Evolutionary conservation across 2,888 invertebrate genomes (phyloP).

Genomic region (Prostheceraeus crozeri): DNA sequence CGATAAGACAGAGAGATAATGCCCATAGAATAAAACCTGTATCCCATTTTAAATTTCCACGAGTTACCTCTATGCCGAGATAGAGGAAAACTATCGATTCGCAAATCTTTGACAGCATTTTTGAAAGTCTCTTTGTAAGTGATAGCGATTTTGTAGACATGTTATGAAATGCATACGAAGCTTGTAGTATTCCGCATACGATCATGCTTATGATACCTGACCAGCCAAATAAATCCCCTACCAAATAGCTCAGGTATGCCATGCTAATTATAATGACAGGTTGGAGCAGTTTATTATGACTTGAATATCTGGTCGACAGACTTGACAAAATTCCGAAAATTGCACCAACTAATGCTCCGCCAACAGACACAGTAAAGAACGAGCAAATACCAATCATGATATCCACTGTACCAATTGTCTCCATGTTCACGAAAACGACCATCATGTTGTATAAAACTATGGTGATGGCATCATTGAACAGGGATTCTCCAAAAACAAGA

Average conservation of each 20-base stretch:
- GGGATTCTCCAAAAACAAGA: slow-evolving; percentile 62
- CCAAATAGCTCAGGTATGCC: slow-evolving; percentile 60
- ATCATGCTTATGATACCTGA: slow-evolving; percentile 62
- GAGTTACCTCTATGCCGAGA: slow-evolving; percentile 60
- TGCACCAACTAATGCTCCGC: slow-evolving; percentile 59
- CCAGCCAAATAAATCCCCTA: slow-evolving; percentile 61
- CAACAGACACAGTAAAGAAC: slow-evolving; percentile 60
- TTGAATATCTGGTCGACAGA: slow-evolving; percentile 56
- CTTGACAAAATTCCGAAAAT: slow-evolving; percentile 53
- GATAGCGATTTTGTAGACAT: slow-evolving; percentile 60
- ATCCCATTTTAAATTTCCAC: slow-evolving; percentile 58
- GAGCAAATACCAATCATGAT: slow-evolving; percentile 58
- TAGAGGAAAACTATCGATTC: slow-evolving; percentile 62
- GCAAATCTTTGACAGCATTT: slow-evolving; percentile 59
- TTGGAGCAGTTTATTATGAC: slow-evolving; percentile 59
- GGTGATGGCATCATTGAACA: slow-evolving; percentile 62
- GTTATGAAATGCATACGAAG: slow-evolving; percentile 61
- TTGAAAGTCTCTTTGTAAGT: slow-evolving; percentile 61
- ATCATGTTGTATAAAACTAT: slow-evolving; percentile 61
- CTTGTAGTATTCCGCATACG: slow-evolving; percentile 61
- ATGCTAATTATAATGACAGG: slow-evolving; percentile 60
- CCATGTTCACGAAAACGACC: slow-evolving; percentile 54
- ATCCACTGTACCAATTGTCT: slow-evolving; percentile 44
- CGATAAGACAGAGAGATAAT: slow-evolving; percentile 56
- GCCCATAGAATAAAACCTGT: slow-evolving; percentile 59